A percentile compares a stretch with the other conserved stretches of the same genome.
phyloP scores from a whole-genome alignment of 2,113 vertebrate genomes.

The Ceyx cyanopectus region DNA sequence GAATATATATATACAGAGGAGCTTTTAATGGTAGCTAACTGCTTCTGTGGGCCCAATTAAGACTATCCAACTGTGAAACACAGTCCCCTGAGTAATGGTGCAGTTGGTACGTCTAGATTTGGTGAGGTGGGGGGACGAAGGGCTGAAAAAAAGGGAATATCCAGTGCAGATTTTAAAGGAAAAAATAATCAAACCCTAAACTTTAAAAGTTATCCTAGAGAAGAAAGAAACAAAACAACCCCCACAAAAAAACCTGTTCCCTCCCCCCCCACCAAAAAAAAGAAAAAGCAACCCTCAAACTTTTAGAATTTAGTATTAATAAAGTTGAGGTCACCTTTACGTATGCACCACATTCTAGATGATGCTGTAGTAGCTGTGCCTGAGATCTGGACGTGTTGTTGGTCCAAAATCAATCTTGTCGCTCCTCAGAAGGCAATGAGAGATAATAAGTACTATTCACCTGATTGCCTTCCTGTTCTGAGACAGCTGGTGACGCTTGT shows the following conservation, averaged over 20 bases:
- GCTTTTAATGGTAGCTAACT: constrained; percentile 54
- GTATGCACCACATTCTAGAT: constrained; percentile 30
- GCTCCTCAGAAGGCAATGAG: constrained; percentile 80
- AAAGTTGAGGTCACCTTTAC: constrained; percentile 42
- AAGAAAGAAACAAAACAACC: neutral
- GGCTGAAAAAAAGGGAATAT: neutral
- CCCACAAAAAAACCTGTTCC: neutral
- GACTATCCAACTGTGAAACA: constrained; percentile 44
- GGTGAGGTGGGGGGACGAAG: neutral
- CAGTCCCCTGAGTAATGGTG: neutral
- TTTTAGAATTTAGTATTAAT: constrained; percentile 17
- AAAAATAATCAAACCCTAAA: neutral
- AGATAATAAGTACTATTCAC: constrained; percentile 87
- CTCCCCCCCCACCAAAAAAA: neutral
- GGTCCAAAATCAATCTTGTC: constrained; percentile 85
- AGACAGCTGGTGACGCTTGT: constrained; percentile 84
- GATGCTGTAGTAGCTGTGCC: constrained; percentile 48
- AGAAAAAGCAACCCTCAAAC: neutral
- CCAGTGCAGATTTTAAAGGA: neutral
- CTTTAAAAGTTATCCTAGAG: neutral
- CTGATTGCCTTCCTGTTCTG: constrained; percentile 85
- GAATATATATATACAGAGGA: constrained; percentile 45
- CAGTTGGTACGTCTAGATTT: neutral
- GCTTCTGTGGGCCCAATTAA: constrained; percentile 70
- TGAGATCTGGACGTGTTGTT: constrained; percentile 68